Evolutionary conservation across 92 coral and sea anemone species (phyloP).

Genomic region (Zoanthus solanderi): DNA sequence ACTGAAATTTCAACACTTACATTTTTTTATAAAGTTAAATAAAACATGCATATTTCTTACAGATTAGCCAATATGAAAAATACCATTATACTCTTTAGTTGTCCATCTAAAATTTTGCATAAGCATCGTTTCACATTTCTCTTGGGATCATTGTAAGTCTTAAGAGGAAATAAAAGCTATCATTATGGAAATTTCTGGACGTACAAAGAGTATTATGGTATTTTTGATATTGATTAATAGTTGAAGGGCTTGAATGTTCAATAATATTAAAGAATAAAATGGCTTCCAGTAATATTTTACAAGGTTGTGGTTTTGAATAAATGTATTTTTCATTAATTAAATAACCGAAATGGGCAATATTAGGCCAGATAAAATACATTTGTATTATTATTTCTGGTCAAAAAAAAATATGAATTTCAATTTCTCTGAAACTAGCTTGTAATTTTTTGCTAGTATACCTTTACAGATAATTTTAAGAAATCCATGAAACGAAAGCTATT

Average conservation of each 20-base stretch:
- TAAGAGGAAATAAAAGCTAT: slow-evolving; percentile 6
- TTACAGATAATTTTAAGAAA: slow-evolving; percentile 7
- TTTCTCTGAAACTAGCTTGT: neutral
- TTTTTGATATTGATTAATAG: slow-evolving; percentile 11
- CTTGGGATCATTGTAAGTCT: slow-evolving; percentile 8
- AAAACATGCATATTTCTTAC: slow-evolving; percentile 2
- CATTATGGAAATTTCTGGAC: slow-evolving; percentile 3
- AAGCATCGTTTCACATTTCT: slow-evolving; percentile 13
- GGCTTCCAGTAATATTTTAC: neutral
- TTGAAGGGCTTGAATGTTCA: slow-evolving; percentile 14
- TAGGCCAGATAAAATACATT: slow-evolving; percentile 7
- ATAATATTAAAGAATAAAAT: neutral
- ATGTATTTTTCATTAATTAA: slow-evolving; percentile 11
- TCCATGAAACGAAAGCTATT: slow-evolving; percentile 11
- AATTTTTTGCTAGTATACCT: slow-evolving; percentile 10
- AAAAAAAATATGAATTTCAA: slow-evolving; percentile 3
- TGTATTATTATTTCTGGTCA: slow-evolving; percentile 1
- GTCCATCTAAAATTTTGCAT: slow-evolving; percentile 3
- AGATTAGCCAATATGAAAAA: slow-evolving; percentile 12
- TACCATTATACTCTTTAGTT: neutral
- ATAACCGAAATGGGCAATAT: slow-evolving; percentile 6
- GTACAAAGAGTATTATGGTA: slow-evolving; percentile 1
- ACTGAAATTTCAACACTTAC: slow-evolving; percentile 2
- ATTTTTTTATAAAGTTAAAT: slow-evolving; percentile 9
- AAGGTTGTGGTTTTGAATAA: slow-evolving; percentile 6